Evolutionary conservation across 2,888 invertebrate genomes (phyloP), one percentile per base, ranked within the genome.

Genomic region (Acholoe squamosa): DNA sequence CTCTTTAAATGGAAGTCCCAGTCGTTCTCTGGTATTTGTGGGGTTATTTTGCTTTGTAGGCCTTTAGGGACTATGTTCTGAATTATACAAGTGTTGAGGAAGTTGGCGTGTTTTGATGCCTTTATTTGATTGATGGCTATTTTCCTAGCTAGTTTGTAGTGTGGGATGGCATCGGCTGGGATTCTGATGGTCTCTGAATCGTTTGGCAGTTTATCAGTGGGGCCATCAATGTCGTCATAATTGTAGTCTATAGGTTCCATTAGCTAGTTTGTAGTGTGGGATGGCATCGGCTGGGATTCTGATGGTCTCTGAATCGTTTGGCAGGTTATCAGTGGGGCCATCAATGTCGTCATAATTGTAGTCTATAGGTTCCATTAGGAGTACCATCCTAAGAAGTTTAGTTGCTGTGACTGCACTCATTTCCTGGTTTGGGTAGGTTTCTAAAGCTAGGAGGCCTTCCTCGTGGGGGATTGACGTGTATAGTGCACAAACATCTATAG

Each of bases 401-500:
- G 14, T 16, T 7, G 28, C 25, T 10, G 71, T 28, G 71, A 3
- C 19, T 14, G 71, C 5, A 3, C 28, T 28, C 71, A 71, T n/a
- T 3, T 19, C 61, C 3, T 1, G n/a, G 14, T 61, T 61, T 1
- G 25, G 28, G 14, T 7, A 7, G 14, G 67, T 67, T n/a, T n/a
- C 16, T 12, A 7, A 19, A n/a, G 80, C 80, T 7, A 10, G 7
- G 10, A 80, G 25, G 16, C 80, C 80, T 33, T 80, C 80, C 14
- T 80, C 33, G n/a, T 80, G 80, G 10, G 80, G 80, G 16, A 80
- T 80, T 7, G 80, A 80, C 19, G 80, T 80, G 43, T 80, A 80
- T n/a, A 80, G 80, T 28, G 31, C 10, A n/a, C 34, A 5, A 10
- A 80, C 80, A 31, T 80, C 80, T 19, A 80, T 80, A 16, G 80